Evolutionary conservation across 2,797 vertebrate species (phyloP), one percentile per base, ranked within the genome.

Genomic region (Phalanger gymnotis): DNA sequence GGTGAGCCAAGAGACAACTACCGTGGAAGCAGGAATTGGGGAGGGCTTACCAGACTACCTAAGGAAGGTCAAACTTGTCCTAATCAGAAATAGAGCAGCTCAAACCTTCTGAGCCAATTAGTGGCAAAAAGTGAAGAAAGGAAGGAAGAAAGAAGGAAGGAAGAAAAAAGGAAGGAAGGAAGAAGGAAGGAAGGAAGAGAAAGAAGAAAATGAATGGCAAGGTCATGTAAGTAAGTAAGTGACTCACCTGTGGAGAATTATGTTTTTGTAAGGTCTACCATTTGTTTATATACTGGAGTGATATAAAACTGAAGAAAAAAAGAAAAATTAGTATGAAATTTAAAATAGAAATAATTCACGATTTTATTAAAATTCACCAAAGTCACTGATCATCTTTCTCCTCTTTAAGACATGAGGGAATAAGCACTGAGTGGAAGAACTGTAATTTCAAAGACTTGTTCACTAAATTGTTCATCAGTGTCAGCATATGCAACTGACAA

Each of bases 361-460:
- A 73, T 93, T 97, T 96, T 93, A 7, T 34, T 34, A 96, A 54
- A 96, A 95, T 91, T 93, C 91, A 14, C 34, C 94, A 91, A 96
- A 96, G 90, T 27, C 14, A 12, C 3, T 40, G 96, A 28, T 47
- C 34, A 0, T 92, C 94, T 91, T 92, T 97, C 52, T 95, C 89
- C 47, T 51, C 6, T 14, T 1, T 93, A 95, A 93, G 14, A 97
- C n/a, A 27, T 56, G 90, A 54, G 73, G 14, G 14, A 34, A 54
- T 91, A 92, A 91, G 56, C 4, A 0, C 0, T 91, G 92, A 94
- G 91, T 0, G 2, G 27, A 25, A 54, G 6, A 95, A 66, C 0
- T 0, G 19, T 89, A 95, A 95, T 40, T 93, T 0, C 81, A 12
- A 95, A 92, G n/a, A 4, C 19, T 10, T 57, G 31, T 40, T 94